Percentiles rank a stretch among this genome's conserved stretches.
Evolutionary conservation across 2,888 invertebrate species (phyloP).

Genomic region (Polyploca ridens): DNA sequence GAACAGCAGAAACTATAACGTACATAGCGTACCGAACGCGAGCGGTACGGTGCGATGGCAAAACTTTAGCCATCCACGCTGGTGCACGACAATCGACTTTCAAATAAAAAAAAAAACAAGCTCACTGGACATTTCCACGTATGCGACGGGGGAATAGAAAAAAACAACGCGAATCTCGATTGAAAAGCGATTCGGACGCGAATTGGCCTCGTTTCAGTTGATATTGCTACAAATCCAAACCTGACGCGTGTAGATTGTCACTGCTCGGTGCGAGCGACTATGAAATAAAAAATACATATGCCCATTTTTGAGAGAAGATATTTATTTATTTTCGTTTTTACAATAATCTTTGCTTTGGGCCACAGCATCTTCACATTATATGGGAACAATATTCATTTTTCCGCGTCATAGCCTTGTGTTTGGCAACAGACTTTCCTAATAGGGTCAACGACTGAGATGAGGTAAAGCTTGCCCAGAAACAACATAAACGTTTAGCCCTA

Average conservation of each 20-base stretch:
- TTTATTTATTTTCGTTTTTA: too few relatives aligned
- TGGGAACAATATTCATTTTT: too few relatives aligned
- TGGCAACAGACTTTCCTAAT: too few relatives aligned
- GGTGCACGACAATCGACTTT: background rate
- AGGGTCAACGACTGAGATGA: too few relatives aligned
- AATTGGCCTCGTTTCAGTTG: background rate
- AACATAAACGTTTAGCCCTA: too few relatives aligned
- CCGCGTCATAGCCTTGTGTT: too few relatives aligned
- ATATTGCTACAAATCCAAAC: background rate
- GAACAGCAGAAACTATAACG: background rate
- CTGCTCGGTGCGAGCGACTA: background rate
- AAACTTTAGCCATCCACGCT: conserved; percentile 1
- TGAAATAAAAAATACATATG: background rate
- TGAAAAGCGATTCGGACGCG: conserved; percentile 12
- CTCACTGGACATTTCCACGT: background rate
- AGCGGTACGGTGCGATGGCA: background rate
- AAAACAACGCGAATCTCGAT: background rate
- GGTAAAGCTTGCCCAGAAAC: too few relatives aligned
- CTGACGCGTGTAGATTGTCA: background rate
- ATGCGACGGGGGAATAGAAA: conserved; percentile 2
- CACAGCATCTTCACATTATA: too few relatives aligned
- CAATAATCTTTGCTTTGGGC: too few relatives aligned
- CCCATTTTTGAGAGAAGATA: background rate
- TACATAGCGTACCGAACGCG: background rate
- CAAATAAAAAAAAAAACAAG: background rate